Base-by-base conservation (phyloP, 2,888 invertebrate species). In the Agrochola lychnidis region DNA sequence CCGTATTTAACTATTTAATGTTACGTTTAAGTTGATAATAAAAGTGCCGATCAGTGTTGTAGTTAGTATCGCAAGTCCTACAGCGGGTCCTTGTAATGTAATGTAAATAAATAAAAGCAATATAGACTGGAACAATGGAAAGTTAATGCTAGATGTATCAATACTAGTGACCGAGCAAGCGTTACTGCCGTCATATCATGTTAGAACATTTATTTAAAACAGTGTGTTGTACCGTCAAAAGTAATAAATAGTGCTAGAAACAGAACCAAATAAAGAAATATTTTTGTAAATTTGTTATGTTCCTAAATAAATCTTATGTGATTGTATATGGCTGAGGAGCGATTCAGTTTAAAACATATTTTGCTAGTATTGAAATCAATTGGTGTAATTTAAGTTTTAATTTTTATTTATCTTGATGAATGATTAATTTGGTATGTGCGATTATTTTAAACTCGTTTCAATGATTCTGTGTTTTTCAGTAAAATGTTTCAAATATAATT, bases 221-320 rank as follows among this genome's bases (percentile, higher is more conserved):
- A 74, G 76, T 79, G 48, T 76, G 74, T 85, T 85, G 82, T 87
- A 85, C 79, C 80, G 70, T 72, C 81, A 88, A 82, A 83, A 86
- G 72, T 80, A 86, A 86, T 86, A 84, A 81, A 84, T 88, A 89
- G 88, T 79, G 82, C 83, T 89, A 89, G 86, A 90, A 89, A 92
- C 91, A 92, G 91, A 91, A 93, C 92, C 94, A 94, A 94, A 94
- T 92, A 89, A 90, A 90, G 76, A 79, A 90, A 92, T 94, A 94
- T 94, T 95, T 94, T 94, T 94, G 93, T 94, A 87, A 87, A 88
- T 88, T 87, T 87, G 84, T 88, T 88, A 93, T 94, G 95, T 95
- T 95, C 95, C 95, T 95, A 94, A 89, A 90, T 89, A 86, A 87
- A 84, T 83, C 77, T 87, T 88, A 87, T 90, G 89, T 89, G 88